phyloP scores from a whole-genome alignment of 2,888 invertebrate genomes.

The Taphrorychus bicolor region DNA sequence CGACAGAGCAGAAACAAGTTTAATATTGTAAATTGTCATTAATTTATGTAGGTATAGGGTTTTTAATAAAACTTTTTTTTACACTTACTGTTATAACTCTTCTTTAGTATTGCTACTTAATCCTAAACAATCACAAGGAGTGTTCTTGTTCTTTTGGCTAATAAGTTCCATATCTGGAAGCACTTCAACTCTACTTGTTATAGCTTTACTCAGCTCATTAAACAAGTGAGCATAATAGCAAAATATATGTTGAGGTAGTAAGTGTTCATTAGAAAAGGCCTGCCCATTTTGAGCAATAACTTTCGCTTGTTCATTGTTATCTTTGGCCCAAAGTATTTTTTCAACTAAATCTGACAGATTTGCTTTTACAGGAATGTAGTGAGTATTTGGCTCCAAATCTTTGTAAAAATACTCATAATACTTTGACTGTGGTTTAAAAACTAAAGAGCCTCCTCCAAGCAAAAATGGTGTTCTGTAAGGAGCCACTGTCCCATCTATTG shows the following conservation, averaged over 20 bases:
- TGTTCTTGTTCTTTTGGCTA: slow-evolving; percentile 57
- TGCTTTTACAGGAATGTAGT: slow-evolving; percentile 82
- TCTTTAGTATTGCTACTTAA: slow-evolving; percentile 52
- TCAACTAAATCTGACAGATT: slow-evolving; percentile 84
- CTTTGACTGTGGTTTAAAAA: slow-evolving; percentile 92
- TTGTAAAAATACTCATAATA: slow-evolving; percentile 95
- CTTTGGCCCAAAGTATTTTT: slow-evolving; percentile 78
- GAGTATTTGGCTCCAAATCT: slow-evolving; percentile 74
- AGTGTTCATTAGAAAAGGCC: slow-evolving; percentile 75
- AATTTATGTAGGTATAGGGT: background rate
- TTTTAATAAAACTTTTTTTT: background rate
- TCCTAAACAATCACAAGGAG: slow-evolving; percentile 55
- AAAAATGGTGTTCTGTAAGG: slow-evolving; percentile 94
- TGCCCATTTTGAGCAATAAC: slow-evolving; percentile 72
- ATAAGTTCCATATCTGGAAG: slow-evolving; percentile 71
- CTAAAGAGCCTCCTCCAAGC: slow-evolving; percentile 83
- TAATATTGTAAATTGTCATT: background rate
- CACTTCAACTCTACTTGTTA: slow-evolving; percentile 65
- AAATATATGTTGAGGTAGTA: slow-evolving; percentile 83
- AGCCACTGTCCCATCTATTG: slow-evolving; percentile 95
- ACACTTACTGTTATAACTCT: slow-evolving; percentile 2
- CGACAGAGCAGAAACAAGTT: too few relatives aligned
- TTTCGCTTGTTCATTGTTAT: slow-evolving; percentile 72
- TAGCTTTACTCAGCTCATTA: slow-evolving; percentile 77
- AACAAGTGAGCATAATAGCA: slow-evolving; percentile 85